Conservation (phyloP, 2,113 vertebrate species). For the Leucopsar rothschildi region DNA sequence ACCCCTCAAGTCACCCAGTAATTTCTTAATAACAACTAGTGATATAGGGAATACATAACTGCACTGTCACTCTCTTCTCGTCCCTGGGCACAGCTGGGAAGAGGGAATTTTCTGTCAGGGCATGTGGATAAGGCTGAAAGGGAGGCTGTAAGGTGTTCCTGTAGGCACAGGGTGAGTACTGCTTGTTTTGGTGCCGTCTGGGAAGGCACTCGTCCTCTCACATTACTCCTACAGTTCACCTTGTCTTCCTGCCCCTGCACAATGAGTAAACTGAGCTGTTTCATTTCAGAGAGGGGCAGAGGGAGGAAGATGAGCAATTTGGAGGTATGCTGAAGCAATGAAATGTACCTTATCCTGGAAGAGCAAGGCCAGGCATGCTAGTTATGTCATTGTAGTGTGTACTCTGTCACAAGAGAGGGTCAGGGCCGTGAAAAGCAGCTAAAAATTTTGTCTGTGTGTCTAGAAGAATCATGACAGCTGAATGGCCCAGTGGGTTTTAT, state of each 20-base stretch:
- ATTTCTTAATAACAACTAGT: neutral
- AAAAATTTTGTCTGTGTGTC: neutral
- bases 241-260: neutral
- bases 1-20: neutral
- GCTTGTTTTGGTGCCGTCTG: neutral
- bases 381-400: neutral
- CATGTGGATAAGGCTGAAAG: accelerated
- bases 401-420: neutral
- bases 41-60: neutral
- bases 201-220: neutral
- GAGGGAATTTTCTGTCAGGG: neutral
- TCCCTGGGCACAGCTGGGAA: neutral
- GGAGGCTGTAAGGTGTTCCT: neutral
- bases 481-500: neutral
- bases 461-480: neutral
- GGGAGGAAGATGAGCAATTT: neutral
- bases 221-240: neutral
- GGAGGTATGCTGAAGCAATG: neutral
- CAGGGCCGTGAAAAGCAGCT: neutral
- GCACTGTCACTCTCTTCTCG: neutral
- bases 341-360: neutral
- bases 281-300: neutral
- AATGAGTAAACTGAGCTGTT: neutral
- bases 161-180: neutral
- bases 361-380: constrained; percentile 13